Percentiles rank a stretch among this genome's conserved stretches.
Conservation (phyloP, 2,797 vertebrate genomes). For the Smutsia temminckii region DNA sequence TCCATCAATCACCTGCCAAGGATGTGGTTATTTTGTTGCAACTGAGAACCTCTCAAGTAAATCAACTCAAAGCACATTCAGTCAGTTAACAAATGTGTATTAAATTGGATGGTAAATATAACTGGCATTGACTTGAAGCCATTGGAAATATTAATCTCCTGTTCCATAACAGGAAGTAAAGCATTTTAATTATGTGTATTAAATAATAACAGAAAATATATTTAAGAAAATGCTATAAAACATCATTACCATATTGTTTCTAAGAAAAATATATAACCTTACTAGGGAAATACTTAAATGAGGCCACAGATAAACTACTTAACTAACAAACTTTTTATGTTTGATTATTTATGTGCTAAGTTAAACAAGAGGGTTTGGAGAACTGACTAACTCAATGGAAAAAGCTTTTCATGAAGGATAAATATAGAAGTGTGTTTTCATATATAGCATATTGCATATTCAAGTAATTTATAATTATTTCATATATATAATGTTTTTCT, state of each 20-base stretch:
- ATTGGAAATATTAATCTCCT: constrained; percentile 34
- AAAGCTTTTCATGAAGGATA: neutral
- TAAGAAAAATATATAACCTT: neutral
- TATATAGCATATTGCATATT: neutral
- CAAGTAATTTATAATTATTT: constrained; percentile 8
- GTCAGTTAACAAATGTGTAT: neutral
- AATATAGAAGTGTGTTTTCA: constrained; percentile 41
- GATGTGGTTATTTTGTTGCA: neutral
- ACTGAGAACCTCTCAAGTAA: neutral
- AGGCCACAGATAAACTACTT: constrained; percentile 7
- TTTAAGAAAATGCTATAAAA: neutral
- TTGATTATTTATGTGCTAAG: neutral
- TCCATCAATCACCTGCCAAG: neutral
- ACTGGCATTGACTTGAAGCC: constrained; percentile 27
- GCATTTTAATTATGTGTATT: constrained; percentile 23
- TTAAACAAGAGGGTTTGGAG: neutral
- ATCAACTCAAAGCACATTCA: neutral
- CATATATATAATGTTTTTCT: neutral
- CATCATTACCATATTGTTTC: constrained; percentile 5
- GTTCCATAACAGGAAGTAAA: neutral
- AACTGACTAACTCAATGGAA: neutral
- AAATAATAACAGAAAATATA: constrained; percentile 29
- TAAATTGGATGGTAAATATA: neutral
- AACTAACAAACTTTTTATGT: neutral
- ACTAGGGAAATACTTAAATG: constrained; percentile 18